phyloP scores from a whole-genome alignment of 2,888 invertebrate species.

The Dioctria linearis region DNA sequence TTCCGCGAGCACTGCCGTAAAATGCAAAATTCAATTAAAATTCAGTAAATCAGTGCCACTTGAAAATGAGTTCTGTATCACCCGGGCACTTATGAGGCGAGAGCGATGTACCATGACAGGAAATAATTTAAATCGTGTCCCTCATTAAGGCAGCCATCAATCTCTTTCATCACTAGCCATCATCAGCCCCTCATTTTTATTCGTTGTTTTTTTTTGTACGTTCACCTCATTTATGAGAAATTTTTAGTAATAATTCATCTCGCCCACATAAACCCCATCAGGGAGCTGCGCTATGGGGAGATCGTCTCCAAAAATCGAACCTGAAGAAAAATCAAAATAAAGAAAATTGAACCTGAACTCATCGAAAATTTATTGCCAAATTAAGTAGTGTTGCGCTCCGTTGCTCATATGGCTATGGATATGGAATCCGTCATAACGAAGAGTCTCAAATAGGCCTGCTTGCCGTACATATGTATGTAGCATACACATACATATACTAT shows the following conservation, averaged over 20 bases:
- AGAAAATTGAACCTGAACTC: constrained; percentile 15
- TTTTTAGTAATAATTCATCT: constrained; percentile 47
- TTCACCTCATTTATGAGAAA: constrained; percentile 49
- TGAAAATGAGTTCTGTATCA: constrained; percentile 52
- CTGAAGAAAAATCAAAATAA: constrained; percentile 24
- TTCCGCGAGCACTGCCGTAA: constrained; percentile 24
- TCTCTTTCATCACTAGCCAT: constrained; percentile 53
- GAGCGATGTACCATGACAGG: constrained; percentile 52
- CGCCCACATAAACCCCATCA: constrained; percentile 34
- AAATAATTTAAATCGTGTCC: constrained; percentile 54
- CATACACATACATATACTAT: too few species aligned
- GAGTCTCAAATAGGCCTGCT: neutral
- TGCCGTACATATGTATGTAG: too few species aligned
- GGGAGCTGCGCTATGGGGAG: constrained; percentile 7
- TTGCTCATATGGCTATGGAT: neutral
- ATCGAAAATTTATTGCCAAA: constrained; percentile 44
- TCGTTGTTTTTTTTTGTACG: constrained; percentile 14
- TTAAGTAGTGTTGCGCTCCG: constrained; percentile 26
- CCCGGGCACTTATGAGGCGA: constrained; percentile 2
- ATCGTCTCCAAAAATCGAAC: constrained; percentile 41
- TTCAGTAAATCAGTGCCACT: constrained; percentile 53
- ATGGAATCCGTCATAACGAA: constrained; percentile 19
- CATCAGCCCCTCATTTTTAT: constrained; percentile 37
- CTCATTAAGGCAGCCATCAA: constrained; percentile 53
- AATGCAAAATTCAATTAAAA: constrained; percentile 52